Evolutionary conservation across 2,797 vertebrate genomes (phyloP), one percentile per base, ranked within the genome.

Genomic region (Graptemys geographica): DNA sequence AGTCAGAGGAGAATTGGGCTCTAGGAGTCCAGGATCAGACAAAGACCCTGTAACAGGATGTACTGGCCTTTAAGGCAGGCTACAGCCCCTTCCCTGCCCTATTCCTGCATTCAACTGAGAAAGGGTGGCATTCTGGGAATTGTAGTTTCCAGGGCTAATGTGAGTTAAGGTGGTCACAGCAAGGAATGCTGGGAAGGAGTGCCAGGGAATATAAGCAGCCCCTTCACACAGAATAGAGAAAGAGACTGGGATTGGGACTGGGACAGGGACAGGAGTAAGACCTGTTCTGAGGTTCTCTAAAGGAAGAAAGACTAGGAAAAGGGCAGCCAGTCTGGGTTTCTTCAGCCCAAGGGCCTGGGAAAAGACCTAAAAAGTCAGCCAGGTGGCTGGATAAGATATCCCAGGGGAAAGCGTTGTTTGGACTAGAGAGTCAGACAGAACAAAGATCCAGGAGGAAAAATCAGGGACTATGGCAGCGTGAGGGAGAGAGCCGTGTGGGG

Each of bases 401-500:
- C 33, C 62, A 4, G 4, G 62, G 15, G 8, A 13, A 69, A n/a
- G 18, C 4, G 2, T 9, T n/a, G 18, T n/a, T 69, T 69, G 62
- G 62, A 69, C 33, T 19, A n/a, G 62, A 33, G 62, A 37, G 62
- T 33, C 62, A 65, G 33, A 19, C 62, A 19, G 62, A 65, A 16
- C 62, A 19, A 57, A 69, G 62, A 37, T 13, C 28, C 13, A 3
- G 31, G 59, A 62, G 12, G 65, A n/a, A 19, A 55, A 69, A 74
- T 33, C 25, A 37, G 37, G 72, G 9, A 10, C 6, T 52, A 25
- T 3, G 25, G 21, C 4, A 92, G 31, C 2, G 47, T 28, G 3
- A 56, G 31, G 7, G 0, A 51, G 31, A 18, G 3, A 3, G 41
- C 12, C 79, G 59, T 53, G 19, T 11, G 76, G 8, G 2, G 6